Conservation (phyloP, 1,140 invertebrate species). For the Papilio aristodemus region DNA sequence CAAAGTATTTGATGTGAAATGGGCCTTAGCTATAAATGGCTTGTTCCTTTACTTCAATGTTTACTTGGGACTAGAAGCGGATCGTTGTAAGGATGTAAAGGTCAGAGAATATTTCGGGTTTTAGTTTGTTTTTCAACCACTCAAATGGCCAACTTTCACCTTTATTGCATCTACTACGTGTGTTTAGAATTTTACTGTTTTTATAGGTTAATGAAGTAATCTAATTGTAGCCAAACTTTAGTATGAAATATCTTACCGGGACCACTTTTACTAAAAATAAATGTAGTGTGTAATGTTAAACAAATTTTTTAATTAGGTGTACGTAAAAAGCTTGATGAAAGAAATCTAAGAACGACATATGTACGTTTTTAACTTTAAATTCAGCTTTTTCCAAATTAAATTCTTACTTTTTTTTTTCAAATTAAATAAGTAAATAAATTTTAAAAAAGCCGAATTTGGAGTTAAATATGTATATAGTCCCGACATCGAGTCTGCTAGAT, state of each 20-base stretch:
- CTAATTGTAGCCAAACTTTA: constrained; percentile 1
- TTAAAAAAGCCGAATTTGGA: too few species aligned
- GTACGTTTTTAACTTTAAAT: too few species aligned
- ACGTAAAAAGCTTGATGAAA: too few species aligned
- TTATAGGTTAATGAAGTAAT: constrained; percentile 8
- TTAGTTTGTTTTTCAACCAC: constrained; percentile 31
- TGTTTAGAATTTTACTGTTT: constrained; percentile 20
- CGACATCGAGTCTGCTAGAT: too few species aligned
- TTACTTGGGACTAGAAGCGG: constrained; percentile 31
- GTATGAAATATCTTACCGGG: constrained; percentile 1
- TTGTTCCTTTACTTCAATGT: constrained; percentile 17
- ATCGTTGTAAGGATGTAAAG: constrained; percentile 29
- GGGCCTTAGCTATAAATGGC: constrained; percentile 1
- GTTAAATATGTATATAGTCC: too few species aligned
- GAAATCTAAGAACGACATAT: too few species aligned
- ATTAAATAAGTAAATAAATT: too few species aligned
- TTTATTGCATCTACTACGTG: constrained; percentile 19
- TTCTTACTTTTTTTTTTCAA: too few species aligned
- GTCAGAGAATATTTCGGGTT: constrained; percentile 25
- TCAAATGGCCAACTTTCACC: constrained; percentile 20
- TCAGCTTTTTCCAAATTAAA: too few species aligned
- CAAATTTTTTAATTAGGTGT: too few species aligned
- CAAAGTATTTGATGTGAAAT: constrained; percentile 25
- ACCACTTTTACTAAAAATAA: too few species aligned
- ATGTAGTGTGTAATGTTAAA: too few species aligned